Base-by-base conservation (phyloP, 2,797 vertebrate species). In the Eleutherodactylus coqui region DNA sequence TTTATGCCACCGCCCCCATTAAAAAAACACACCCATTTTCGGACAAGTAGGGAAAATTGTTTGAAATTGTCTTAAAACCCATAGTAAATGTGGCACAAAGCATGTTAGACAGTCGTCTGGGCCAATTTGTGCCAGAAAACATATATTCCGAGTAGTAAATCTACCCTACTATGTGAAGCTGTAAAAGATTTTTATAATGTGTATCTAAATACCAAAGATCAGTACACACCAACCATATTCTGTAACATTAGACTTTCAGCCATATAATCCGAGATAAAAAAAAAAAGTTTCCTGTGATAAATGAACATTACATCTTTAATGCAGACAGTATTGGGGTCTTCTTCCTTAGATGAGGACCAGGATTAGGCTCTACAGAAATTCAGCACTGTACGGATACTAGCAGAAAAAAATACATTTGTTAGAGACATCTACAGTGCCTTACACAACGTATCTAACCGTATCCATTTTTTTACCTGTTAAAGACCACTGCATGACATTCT, bases 321-420 rank as follows among this genome's bases (percentile, higher is more conserved):
- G 4, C 3, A 14, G 43, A 36, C 5, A 16, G 13, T 21, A 67
- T 24, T n/a, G 10, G 27, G 58, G 36, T 34, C 14, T 64, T 81
- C 45, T 47, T 64, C 17, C 11, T 32, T n/a, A 38, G 51, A 38
- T n/a, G 21, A 41, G 5, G 9, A 16, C 75, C 62, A 34, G 60
- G 27, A 11, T 34, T 38, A 17, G 21, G n/a, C 3, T 47, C 79
- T 69, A 67, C 43, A 81, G 6, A 81, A 14, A 36, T 60, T 29
- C 41, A 81, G 36, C 43, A 81, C 62, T 47, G 41, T 67, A 24
- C 60, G 79, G 45, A 81, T 81, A 60, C 79, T 81, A 29, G 27
- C n/a, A n/a, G 67, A 17, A 80, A 29, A 64, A 32, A 64, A 67
- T n/a, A 80, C 11, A 45, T 41, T 38, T 11, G 51, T 78, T 78